phyloP scores from a whole-genome alignment of 2,888 invertebrate species.

The Apodemia duryi region DNA sequence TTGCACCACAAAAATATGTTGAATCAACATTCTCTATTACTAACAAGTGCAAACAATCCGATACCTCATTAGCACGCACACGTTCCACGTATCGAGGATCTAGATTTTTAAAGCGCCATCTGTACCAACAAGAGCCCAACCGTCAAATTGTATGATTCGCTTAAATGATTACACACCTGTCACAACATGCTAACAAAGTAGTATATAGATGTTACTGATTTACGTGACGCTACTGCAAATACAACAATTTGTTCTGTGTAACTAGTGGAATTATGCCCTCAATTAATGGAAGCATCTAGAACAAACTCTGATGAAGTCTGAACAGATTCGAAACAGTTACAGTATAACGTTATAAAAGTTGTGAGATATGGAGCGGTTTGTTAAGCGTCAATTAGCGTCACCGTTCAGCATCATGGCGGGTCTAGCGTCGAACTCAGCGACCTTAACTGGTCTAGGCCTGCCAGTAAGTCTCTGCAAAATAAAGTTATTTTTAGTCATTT shows the following conservation, averaged over 20 bases:
- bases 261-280: constrained; percentile 6
- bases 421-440: constrained; percentile 56
- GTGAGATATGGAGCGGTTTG: constrained; percentile 16
- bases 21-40: too few species aligned
- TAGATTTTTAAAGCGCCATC: too few species aligned
- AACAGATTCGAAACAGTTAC: not conserved
- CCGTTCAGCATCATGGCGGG: constrained; percentile 51
- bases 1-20: too few species aligned
- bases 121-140: too few species aligned
- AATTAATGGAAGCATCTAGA: constrained; percentile 6
- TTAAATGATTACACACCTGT: too few species aligned
- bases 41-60: too few species aligned
- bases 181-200: too few species aligned
- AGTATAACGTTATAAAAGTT: not conserved
- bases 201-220: too few species aligned
- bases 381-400: constrained; percentile 6
- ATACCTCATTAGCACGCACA: too few species aligned
- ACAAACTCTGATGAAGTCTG: not conserved
- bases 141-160: too few species aligned
- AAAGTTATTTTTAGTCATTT: not conserved
- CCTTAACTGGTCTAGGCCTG: constrained; percentile 61
- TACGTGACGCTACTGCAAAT: too few species aligned
- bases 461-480: constrained; percentile 58
- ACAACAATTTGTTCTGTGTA: not conserved
- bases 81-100: too few species aligned